Conservation (phyloP, 2,113 vertebrate species). For the Xyliphius kryptos region DNA sequence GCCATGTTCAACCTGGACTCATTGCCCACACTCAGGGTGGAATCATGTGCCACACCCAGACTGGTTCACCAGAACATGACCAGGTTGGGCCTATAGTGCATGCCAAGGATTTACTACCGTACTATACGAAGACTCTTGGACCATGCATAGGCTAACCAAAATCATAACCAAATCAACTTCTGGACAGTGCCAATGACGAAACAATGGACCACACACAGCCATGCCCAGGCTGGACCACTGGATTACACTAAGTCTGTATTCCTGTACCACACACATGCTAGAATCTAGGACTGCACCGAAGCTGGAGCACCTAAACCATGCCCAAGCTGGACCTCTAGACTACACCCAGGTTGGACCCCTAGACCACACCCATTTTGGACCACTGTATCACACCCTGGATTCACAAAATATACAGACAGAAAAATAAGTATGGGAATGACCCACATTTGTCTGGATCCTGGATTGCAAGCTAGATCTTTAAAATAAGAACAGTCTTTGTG, state of each 20-base stretch:
- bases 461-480: background rate
- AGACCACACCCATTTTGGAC: background rate
- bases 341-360: background rate
- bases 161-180: too few relatives aligned
- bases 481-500: background rate
- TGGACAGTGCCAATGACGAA: too few relatives aligned
- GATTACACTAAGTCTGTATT: background rate
- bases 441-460: background rate
- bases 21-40: background rate
- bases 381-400: background rate
- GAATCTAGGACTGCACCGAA: too few relatives aligned
- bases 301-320: background rate
- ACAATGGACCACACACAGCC: too few relatives aligned
- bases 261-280: too few relatives aligned
- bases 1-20: background rate
- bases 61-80: background rate
- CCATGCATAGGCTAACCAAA: too few relatives aligned
- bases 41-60: background rate
- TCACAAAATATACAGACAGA: background rate
- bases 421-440: background rate
- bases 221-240: background rate
- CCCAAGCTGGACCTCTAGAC: background rate
- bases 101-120: too few relatives aligned
- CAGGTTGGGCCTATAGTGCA: too few relatives aligned
- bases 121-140: too few relatives aligned